phyloP scores from a whole-genome alignment of 2,888 invertebrate genomes.

The Tiphia femorata region DNA sequence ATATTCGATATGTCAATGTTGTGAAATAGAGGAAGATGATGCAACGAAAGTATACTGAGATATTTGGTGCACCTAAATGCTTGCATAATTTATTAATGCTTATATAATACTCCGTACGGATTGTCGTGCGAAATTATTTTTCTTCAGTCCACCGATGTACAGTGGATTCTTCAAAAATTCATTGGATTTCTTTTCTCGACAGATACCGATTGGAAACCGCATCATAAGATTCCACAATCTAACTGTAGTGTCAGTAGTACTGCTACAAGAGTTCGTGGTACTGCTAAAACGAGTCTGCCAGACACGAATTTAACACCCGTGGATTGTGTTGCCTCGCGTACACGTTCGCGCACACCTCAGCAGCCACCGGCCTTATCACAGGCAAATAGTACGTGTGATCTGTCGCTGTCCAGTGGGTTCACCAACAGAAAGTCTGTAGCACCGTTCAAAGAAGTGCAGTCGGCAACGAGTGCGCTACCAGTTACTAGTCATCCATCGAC shows the following conservation, averaged over 20 bases:
- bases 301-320: constrained; percentile 61
- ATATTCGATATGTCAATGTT: too few relatives aligned
- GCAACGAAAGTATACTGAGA: too few relatives aligned
- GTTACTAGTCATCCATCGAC: constrained; percentile 65
- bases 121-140: not conserved
- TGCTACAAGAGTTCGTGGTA: constrained; percentile 54
- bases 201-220: constrained; percentile 64
- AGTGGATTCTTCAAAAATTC: constrained; percentile 6
- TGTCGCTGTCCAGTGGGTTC: constrained; percentile 51
- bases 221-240: constrained; percentile 58
- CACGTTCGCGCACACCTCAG: constrained; percentile 65
- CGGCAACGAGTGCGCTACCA: constrained; percentile 43
- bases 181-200: constrained; percentile 3
- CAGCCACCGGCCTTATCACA: constrained; percentile 55
- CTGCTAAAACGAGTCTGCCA: constrained; percentile 49
- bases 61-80: too few relatives aligned
- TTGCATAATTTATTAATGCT: too few relatives aligned
- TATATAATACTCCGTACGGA: too few relatives aligned
- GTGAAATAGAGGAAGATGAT: not conserved
- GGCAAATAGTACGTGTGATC: constrained; percentile 52
- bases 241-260: constrained; percentile 52
- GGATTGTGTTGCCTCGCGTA: constrained; percentile 65
- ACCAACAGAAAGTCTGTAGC: constrained; percentile 49
- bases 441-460: constrained; percentile 38
- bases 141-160: too few relatives aligned